These are phyloP conservation scores for Falcaria lacertinaria DNA, from an alignment of 2,888 invertebrate genomes.

Conservation along the genomic window DNA sequence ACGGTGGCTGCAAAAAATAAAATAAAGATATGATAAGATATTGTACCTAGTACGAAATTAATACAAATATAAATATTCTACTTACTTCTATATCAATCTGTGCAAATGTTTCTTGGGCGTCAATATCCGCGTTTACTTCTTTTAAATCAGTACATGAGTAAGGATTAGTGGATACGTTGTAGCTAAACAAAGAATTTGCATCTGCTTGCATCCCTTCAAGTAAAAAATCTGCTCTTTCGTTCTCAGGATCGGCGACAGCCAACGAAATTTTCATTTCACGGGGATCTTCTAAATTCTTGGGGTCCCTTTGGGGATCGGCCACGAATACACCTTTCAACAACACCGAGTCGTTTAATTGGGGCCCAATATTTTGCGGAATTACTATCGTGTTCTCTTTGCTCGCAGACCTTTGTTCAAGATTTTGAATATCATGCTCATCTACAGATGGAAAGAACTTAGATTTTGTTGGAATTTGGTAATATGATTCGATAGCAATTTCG, in stretches of 20 bases:
- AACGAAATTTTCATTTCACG: constrained; percentile 10
- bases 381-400: constrained; percentile 30
- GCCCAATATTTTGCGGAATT: constrained; percentile 24
- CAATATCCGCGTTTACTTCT: constrained; percentile 41
- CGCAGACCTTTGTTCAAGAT: constrained; percentile 25
- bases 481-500: constrained; percentile 27
- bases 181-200: constrained; percentile 24
- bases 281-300: constrained; percentile 2
- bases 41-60: too few species aligned
- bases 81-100: constrained; percentile 60
- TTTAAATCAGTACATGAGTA: constrained; percentile 35
- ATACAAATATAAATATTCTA: too few species aligned
- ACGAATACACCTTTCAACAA: constrained; percentile 33
- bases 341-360: constrained; percentile 22
- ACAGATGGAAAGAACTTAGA: constrained; percentile 46
- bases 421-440: constrained; percentile 30
- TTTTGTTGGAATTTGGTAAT: constrained; percentile 32
- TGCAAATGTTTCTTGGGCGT: constrained; percentile 47
- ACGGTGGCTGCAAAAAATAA: constrained; percentile 43
- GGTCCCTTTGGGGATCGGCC: constrained; percentile 15
- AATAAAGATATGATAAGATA: background rate
- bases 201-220: constrained; percentile 36
- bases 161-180: constrained; percentile 31
- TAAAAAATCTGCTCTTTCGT: constrained; percentile 44
- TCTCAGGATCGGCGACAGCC: constrained; percentile 22